Evolutionary conservation across 2,797 vertebrate genomes (phyloP), one percentile per base, ranked within the genome.

Genomic region (Tiaroga cobitis): DNA sequence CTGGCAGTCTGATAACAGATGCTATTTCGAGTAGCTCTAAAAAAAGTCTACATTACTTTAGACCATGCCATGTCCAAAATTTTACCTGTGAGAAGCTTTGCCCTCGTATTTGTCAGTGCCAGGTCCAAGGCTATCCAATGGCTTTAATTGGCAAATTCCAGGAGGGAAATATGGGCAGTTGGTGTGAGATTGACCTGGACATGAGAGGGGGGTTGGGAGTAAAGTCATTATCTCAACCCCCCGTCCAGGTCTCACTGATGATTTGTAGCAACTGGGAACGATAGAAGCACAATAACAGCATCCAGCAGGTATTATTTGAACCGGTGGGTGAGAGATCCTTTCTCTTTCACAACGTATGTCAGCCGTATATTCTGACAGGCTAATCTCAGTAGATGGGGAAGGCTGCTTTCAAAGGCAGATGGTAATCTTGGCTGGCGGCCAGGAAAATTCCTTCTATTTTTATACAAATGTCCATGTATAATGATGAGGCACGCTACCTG

Each of bases 371-470:
- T 83, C 81, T 87, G 84, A 83, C 83, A 86, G 73, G 73, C 73
- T 85, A 85, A 86, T 87, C 84, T 86, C 67, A 69, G 86, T 59
- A 76, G 70, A 80, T 68, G 69, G 65, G 49, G 41, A 70, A 72
- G 72, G 56, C 73, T 81, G 34, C 26, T 77, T 77, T 83, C 81
- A 85, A 78, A 86, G 69, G 77, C 82, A 84, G 70, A 84, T 87
- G 82, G 81, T 29, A 79, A 18, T 46, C 49, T 84, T 84, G 82
- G 82, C 70, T 32, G 13, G 26, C 39, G 63, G 82, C 70, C 77
- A 80, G 49, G 24, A 81, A 84, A 81, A 34, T 41, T 76, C 77
- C 70, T 61, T 83, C 70, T 41, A 75, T 84, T 75, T 81, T 63
- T 29, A 68, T 46, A 56, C 51, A 61, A 77, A 59, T 26, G 8